Percentiles rank a stretch among this genome's conserved stretches.
Evolutionary conservation across 2,888 invertebrate genomes (phyloP).

Genomic region (Empis livida): DNA sequence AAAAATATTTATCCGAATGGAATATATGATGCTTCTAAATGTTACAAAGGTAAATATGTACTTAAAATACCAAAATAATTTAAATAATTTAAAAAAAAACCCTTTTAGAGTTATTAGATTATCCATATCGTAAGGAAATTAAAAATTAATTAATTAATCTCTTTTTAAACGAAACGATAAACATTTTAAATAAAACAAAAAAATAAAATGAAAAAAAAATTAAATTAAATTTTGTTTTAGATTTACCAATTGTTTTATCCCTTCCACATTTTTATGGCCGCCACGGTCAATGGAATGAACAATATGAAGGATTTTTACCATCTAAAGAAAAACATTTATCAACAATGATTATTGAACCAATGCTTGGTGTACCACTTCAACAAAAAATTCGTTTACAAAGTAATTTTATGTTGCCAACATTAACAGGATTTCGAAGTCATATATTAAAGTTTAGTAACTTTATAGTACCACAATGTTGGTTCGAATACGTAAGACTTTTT

Average conservation of each 20-base stretch:
- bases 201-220: too few species aligned
- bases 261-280: constrained; percentile 55
- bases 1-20: constrained; percentile 40
- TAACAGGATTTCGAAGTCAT: constrained; percentile 39
- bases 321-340: constrained; percentile 48
- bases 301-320: constrained; percentile 48
- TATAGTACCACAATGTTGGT: constrained; percentile 52
- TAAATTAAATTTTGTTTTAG: constrained; percentile 27
- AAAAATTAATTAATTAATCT: too few species aligned
- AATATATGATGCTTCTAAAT: constrained; percentile 49
- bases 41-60: constrained; percentile 48
- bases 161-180: too few species aligned
- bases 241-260: constrained; percentile 53
- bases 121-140: too few species aligned
- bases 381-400: constrained; percentile 53
- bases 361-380: constrained; percentile 46
- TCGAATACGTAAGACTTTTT: constrained; percentile 47
- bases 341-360: constrained; percentile 54
- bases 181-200: too few species aligned
- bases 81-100: too few species aligned
- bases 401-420: constrained; percentile 44
- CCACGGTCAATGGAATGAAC: constrained; percentile 27
- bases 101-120: too few species aligned
- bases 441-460: constrained; percentile 44
- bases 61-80: too few species aligned